phyloP scores from a whole-genome alignment of 2,113 vertebrate species.

The Dolichallabes microphthalmus region DNA sequence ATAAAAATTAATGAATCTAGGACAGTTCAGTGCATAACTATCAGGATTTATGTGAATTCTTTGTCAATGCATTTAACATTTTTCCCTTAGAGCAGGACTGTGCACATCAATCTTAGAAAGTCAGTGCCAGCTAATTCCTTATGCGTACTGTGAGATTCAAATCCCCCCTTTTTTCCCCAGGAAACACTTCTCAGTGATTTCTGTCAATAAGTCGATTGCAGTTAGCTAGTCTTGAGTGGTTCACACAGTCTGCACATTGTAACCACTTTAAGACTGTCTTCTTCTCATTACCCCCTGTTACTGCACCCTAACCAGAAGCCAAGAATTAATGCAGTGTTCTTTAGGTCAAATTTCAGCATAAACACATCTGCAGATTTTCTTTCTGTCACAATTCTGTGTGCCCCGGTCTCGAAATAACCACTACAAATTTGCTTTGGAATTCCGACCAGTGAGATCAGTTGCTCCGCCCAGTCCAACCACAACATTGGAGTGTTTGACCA shows the following conservation, averaged over 20 bases:
- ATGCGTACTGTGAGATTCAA: neutral
- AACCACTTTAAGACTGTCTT: conserved; percentile 17
- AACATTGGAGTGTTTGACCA: conserved; percentile 11
- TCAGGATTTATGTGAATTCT: neutral
- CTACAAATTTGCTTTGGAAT: conserved; percentile 23
- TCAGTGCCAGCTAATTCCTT: neutral
- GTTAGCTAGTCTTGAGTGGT: neutral
- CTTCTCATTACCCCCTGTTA: conserved; percentile 9
- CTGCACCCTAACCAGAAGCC: conserved; percentile 2
- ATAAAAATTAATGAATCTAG: neutral
- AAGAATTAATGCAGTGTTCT: conserved; percentile 6
- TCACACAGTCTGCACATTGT: neutral
- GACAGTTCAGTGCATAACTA: neutral
- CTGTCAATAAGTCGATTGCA: conserved; percentile 39
- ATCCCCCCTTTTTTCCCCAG: neutral
- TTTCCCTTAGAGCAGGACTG: neutral
- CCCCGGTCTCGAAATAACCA: neutral
- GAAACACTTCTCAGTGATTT: conserved; percentile 49
- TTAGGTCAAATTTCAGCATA: neutral
- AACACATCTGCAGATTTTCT: conserved; percentile 8
- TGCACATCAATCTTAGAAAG: neutral
- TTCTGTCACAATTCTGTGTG: neutral
- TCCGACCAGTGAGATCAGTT: conserved; percentile 21
- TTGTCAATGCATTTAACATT: neutral
- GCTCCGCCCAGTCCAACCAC: conserved; percentile 31